These are phyloP conservation scores for Motacilla tschutschensis DNA, from an alignment of 2,113 vertebrate species.

Conservation along the genomic window DNA sequence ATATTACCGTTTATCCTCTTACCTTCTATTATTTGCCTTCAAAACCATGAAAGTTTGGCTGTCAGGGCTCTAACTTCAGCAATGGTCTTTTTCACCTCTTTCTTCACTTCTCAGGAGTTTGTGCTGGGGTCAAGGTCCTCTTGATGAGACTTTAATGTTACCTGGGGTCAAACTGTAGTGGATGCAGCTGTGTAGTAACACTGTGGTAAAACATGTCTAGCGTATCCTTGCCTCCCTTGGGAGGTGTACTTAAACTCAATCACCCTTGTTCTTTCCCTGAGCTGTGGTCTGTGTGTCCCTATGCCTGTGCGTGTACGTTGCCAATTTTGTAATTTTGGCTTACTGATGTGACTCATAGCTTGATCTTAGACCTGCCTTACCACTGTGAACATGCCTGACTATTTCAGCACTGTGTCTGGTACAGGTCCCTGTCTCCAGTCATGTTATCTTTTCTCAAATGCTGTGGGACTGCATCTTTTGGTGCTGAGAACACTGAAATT, in stretches of 20 bases:
- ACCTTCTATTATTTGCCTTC: neutral
- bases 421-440: neutral
- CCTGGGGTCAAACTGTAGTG: neutral
- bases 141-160: neutral
- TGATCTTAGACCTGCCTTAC: neutral
- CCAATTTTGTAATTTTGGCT: neutral
- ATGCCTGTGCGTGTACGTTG: neutral
- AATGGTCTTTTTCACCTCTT: neutral
- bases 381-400: neutral
- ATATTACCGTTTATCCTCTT: neutral
- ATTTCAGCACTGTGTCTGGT: neutral
- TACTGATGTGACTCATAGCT: neutral
- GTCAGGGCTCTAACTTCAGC: neutral
- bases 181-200: neutral
- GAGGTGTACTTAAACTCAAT: neutral
- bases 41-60: neutral
- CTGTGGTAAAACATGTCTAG: neutral
- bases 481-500: neutral
- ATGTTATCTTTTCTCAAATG: neutral
- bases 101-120: neutral
- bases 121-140: neutral
- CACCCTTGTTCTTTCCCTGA: neutral
- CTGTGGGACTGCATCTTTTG: neutral
- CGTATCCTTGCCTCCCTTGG: neutral
- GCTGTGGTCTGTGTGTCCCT: fast-evolving